These are phyloP conservation scores for Metridium senile DNA, from an alignment of 92 coral and sea anemone species.

Conservation along the genomic window DNA sequence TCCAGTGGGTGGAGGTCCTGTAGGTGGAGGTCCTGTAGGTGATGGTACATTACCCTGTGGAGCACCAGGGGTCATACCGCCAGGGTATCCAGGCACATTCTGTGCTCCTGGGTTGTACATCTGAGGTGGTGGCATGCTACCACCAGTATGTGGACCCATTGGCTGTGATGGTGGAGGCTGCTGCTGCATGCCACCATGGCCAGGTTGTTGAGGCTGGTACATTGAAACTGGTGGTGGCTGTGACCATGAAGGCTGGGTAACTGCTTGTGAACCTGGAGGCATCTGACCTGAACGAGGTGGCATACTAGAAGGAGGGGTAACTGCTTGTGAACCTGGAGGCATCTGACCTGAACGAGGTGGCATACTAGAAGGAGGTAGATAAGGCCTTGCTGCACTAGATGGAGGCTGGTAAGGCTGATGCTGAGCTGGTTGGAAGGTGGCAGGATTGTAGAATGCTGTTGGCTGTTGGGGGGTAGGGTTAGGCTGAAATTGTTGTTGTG, in stretches of 20 bases:
- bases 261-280: constrained; percentile 38
- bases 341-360: constrained; percentile 34
- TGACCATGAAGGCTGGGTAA: constrained; percentile 66
- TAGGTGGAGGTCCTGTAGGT: constrained; percentile 65
- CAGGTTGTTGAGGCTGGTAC: constrained; percentile 60
- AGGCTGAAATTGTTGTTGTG: constrained; percentile 34
- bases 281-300: constrained; percentile 34
- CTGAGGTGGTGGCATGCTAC: constrained; percentile 37
- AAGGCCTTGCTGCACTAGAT: constrained; percentile 20
- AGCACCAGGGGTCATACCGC: constrained; percentile 74
- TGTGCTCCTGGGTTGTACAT: constrained; percentile 62
- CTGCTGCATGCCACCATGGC: neutral
- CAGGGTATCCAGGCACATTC: constrained; percentile 46
- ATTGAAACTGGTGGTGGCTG: constrained; percentile 51
- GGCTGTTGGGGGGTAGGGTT: constrained; percentile 34
- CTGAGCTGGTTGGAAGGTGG: constrained; percentile 67
- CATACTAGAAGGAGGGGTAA: constrained; percentile 48
- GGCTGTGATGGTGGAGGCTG: constrained; percentile 47
- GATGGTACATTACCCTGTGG: constrained; percentile 63
- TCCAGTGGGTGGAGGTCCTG: constrained; percentile 61
- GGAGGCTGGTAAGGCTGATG: constrained; percentile 59
- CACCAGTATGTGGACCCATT: constrained; percentile 42
- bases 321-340: constrained; percentile 38
- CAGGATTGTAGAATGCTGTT: constrained; percentile 80
- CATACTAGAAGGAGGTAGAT: constrained; percentile 49